A percentile compares a stretch with the other conserved stretches of the same genome.
These are phyloP conservation scores for Apis dorsata DNA, from an alignment of 1,140 invertebrate genomes.

Conservation along the genomic window DNA sequence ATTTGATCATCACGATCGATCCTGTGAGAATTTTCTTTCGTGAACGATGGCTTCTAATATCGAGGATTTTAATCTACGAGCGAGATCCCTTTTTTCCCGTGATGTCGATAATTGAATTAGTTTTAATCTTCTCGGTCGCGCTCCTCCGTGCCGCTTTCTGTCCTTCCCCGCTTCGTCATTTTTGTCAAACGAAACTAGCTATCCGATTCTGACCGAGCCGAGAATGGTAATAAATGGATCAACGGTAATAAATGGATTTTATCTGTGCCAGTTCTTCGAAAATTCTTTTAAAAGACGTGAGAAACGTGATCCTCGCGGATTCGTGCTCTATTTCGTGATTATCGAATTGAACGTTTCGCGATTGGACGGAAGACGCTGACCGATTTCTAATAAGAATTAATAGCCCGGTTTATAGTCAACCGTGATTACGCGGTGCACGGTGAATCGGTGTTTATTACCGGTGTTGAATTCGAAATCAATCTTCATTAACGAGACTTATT, in stretches of 20 bases:
- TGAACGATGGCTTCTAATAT: slow-evolving; percentile 22
- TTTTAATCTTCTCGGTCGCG: slow-evolving; percentile 17
- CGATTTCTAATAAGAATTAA: slow-evolving; percentile 63
- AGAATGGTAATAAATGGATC: background rate
- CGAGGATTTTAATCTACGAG: slow-evolving; percentile 22
- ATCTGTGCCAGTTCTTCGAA: background rate
- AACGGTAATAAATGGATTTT: background rate
- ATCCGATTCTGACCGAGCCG: background rate
- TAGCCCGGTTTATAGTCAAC: slow-evolving; percentile 41
- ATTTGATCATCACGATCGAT: background rate
- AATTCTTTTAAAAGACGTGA: background rate
- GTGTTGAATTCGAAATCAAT: slow-evolving; percentile 65
- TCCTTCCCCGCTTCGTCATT: background rate
- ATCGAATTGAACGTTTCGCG: slow-evolving; percentile 50
- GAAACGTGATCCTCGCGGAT: background rate
- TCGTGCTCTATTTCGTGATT: slow-evolving; percentile 47
- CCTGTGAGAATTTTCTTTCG: slow-evolving; percentile 19
- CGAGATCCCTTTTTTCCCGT: background rate
- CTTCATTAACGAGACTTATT: slow-evolving; percentile 65
- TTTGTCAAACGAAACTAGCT: background rate
- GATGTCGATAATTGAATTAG: slow-evolving; percentile 29
- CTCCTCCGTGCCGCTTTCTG: too few species aligned
- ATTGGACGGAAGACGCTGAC: slow-evolving; percentile 47
- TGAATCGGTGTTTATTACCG: slow-evolving; percentile 62
- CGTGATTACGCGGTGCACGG: slow-evolving; percentile 46